Evolutionary conservation across 2,797 vertebrate genomes (phyloP).

Genomic region (Cyclura pinguis): DNA sequence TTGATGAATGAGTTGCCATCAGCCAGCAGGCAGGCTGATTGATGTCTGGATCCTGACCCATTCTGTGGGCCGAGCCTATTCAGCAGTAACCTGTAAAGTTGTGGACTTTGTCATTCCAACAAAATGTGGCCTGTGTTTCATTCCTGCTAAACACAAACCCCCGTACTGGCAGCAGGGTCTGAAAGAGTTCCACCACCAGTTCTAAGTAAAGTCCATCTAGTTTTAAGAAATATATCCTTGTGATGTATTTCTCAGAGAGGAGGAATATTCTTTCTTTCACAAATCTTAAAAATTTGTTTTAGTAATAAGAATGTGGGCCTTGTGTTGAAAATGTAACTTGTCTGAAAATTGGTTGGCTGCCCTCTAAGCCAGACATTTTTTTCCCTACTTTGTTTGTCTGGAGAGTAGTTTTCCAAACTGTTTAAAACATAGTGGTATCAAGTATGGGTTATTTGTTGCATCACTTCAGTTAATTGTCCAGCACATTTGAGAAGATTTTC

Average conservation of each 20-base stretch:
- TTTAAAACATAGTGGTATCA: not conserved
- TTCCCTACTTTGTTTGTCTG: not conserved
- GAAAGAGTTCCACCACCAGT: not conserved
- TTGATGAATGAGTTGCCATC: too few species aligned
- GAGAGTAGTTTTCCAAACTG: not conserved
- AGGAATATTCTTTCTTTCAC: not conserved
- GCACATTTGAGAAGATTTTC: not conserved
- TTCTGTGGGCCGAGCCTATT: too few species aligned
- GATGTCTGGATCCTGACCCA: too few species aligned
- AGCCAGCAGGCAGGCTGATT: too few species aligned
- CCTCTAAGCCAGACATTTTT: not conserved
- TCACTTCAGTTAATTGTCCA: not conserved
- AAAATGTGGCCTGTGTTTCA: too few species aligned
- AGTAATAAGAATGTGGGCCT: not conserved
- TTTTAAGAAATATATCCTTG: not conserved
- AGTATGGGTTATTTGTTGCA: not conserved
- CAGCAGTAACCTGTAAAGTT: too few species aligned
- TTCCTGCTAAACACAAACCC: too few species aligned
- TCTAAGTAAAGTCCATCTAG: not conserved
- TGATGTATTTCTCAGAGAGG: not conserved
- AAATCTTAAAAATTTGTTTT: not conserved
- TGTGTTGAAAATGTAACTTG: not conserved
- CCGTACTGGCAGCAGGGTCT: not conserved
- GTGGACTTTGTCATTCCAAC: too few species aligned
- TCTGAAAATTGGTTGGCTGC: not conserved